These are phyloP conservation scores for Drosophila eohydei DNA, from an alignment of 2,888 invertebrate species.

Conservation along the genomic window DNA sequence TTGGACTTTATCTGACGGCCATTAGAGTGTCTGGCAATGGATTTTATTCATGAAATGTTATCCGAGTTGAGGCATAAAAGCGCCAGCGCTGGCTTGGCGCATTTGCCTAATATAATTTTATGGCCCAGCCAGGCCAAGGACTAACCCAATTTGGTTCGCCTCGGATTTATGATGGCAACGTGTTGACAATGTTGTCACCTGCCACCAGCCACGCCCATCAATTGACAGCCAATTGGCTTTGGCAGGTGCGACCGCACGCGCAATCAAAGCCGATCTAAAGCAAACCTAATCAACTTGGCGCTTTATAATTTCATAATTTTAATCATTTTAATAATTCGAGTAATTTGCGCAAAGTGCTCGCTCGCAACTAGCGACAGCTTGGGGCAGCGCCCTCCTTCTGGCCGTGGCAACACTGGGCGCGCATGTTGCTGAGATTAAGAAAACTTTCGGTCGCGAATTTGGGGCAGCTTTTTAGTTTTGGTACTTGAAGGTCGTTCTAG, in stretches of 20 bases:
- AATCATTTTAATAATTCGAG: slow-evolving; percentile 66
- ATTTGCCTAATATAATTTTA: slow-evolving; percentile 70
- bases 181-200: slow-evolving; percentile 56
- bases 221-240: slow-evolving; percentile 3
- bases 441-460: slow-evolving; percentile 39
- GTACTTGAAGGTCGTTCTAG: neutral
- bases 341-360: slow-evolving; percentile 53
- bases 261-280: slow-evolving; percentile 58
- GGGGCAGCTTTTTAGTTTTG: slow-evolving; percentile 56
- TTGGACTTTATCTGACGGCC: slow-evolving; percentile 50
- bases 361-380: neutral
- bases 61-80: slow-evolving; percentile 45
- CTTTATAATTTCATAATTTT: slow-evolving; percentile 72
- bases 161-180: slow-evolving; percentile 69
- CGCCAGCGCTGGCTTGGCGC: slow-evolving; percentile 30
- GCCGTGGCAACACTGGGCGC: neutral
- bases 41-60: slow-evolving; percentile 54
- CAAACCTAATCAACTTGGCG: slow-evolving; percentile 66
- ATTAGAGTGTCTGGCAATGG: slow-evolving; percentile 54
- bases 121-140: slow-evolving; percentile 36
- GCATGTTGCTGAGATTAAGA: slow-evolving; percentile 19
- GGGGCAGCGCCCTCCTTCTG: neutral
- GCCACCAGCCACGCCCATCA: slow-evolving; percentile 1
- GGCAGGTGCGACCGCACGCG: slow-evolving; percentile 13
- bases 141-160: slow-evolving; percentile 64